Evolutionary conservation across 2,113 vertebrate genomes (phyloP), one percentile per base, ranked within the genome.

Genomic region (Cettia cetti): DNA sequence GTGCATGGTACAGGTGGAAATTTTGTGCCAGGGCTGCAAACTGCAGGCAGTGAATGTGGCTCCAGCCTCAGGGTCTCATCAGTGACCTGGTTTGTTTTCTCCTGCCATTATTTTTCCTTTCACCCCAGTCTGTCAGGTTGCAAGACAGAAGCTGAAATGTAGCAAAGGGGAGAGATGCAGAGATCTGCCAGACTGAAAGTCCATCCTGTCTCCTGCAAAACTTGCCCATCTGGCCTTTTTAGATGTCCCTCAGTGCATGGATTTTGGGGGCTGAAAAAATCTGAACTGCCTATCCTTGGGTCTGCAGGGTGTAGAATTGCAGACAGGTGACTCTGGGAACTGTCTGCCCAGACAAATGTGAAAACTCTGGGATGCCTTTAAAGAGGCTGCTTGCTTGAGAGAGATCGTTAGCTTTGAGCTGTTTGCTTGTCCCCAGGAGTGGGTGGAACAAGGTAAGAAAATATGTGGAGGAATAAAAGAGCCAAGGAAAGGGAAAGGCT

Each of bases 391-490:
- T 94, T 83, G 50, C 74, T 86, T 75, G 65, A 75, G 63, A 82
- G 79, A 52, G 68, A 27, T 76, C 1, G 1, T 80, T 66, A 72
- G 50, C 63, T 92, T 30, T 70, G 79, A 83, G 88, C 64, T 77
- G 66, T 66, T 86, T 93, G 35, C 66, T 79, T 90, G 84, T 86
- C 79, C 85, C 82, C 76, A 68, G 69, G 60, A 92, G 90, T 93
- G 82, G 90, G 82, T 94, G 86, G 92, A 89, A 89, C 23, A 75
- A 89, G 80, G 82, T 92, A 91, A 90, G 80, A 95, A 94, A 94
- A 92, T 86, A 88, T 19, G 64, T 89, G 91, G 86, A 68, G 69
- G 91, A 94, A 96, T 94, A 86, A 91, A 96, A 90, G 72, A 90
- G 47, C 37, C 69, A 89, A 53, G 60, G 37, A 75, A 94, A 91